Evolutionary conservation across 2,888 invertebrate genomes (phyloP), one percentile per base, ranked within the genome.

Genomic region (Megastigmus dorsalis): DNA sequence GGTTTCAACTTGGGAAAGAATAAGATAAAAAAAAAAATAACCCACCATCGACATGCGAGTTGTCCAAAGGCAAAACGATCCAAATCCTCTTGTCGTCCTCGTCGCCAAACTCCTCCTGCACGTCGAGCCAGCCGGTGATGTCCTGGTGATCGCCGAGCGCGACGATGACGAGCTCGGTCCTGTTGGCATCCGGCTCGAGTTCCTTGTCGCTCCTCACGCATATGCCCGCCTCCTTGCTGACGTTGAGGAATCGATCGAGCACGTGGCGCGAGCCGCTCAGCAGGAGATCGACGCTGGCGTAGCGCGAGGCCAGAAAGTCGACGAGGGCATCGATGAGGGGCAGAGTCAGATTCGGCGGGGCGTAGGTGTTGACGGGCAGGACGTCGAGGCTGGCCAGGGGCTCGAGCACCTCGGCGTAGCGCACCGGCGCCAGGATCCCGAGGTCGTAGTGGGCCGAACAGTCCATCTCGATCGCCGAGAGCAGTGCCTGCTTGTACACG

Each of bases 401-500:
- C 57, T 83, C 80, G 9, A 87, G 77, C 15, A 83, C 78, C 43
- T 78, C 28, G 13, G 54, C 66, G 70, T 85, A 86, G 7, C 70
- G 78, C 15, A 79, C 75, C 1, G 85, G 83, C 7, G 82, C 82
- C 10, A 88, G 78, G 36, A 87, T 76, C 0, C 86, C 87, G 38
- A 87, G 78, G 30, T 86, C 84, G 76, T 87, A 85, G 55, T 82
- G 77, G 23, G 82, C 77, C 9, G 80, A 75, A 76, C 87, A 88
- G 20, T 85, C 86, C 28, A 80, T 75, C 45, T 83, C 82, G 1
- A 84, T 81, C 2, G 82, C 81, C 15, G 81, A 77, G 75, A 81
- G 78, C 48, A 88, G 68, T 0, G 84, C 80, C 71, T 85, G 84
- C 70, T 85, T 86, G 79, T 85, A 86, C 66, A 84, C 84, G 2